phyloP scores from a whole-genome alignment of 2,797 vertebrate species.

The Acropternis orthonyx region DNA sequence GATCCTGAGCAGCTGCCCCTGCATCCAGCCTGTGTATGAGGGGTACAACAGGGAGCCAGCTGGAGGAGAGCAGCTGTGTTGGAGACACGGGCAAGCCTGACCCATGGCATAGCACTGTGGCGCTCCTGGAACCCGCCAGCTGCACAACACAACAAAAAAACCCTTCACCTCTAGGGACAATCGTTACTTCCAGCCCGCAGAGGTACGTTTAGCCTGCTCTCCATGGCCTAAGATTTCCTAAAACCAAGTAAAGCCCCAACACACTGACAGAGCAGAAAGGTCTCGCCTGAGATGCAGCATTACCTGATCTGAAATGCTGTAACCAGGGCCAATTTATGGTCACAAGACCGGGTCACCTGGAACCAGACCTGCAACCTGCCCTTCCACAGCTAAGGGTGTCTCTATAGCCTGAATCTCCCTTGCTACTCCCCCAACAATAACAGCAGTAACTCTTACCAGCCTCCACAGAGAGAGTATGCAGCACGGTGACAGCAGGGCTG shows the following conservation, averaged over 20 bases:
- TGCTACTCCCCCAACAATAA: neutral
- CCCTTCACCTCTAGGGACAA: neutral
- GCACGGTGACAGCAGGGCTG: accelerated
- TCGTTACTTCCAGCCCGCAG: neutral
- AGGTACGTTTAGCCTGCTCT: accelerated
- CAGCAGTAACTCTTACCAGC: neutral
- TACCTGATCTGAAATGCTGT: neutral
- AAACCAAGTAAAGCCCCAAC: neutral
- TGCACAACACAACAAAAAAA: neutral
- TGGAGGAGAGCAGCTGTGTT: neutral
- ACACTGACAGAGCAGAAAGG: neutral
- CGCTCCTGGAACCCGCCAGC: neutral
- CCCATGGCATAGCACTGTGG: neutral
- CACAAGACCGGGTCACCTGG: neutral
- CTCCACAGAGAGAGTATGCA: accelerated
- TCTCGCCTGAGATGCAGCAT: neutral
- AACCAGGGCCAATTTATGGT: neutral
- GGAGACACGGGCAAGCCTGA: neutral
- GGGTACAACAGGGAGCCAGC: neutral
- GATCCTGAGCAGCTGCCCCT: neutral
- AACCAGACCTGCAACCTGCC: neutral
- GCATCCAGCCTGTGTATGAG: neutral
- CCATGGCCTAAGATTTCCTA: accelerated
- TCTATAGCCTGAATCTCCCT: neutral
- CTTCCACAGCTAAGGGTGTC: neutral